Conservation (phyloP, 2,113 vertebrate genomes). For the Setophaga petechia region DNA sequence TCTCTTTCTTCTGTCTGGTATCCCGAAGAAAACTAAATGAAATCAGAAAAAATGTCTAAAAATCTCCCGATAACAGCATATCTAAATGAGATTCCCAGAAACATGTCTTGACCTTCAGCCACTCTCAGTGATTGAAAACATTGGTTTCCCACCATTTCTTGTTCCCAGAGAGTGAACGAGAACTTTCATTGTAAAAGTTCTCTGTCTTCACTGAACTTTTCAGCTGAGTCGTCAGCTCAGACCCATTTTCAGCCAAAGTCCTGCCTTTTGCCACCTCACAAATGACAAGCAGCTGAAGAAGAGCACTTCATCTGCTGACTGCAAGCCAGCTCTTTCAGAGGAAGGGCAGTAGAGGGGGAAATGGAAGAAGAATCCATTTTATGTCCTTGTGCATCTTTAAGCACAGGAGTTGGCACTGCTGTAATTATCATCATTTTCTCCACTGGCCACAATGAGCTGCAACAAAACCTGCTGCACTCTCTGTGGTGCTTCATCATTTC, state of each 20-base stretch:
- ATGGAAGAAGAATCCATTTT: background rate
- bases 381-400: background rate
- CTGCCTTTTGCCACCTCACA: background rate
- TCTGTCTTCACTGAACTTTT: background rate
- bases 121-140: background rate
- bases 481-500: background rate
- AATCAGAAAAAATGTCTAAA: conserved; percentile 14
- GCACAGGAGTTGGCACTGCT: background rate
- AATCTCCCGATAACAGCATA: background rate
- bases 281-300: background rate
- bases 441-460: background rate
- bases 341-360: background rate
- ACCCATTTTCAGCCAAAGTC: background rate
- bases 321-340: background rate
- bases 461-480: background rate
- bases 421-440: background rate
- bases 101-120: conserved; percentile 13
- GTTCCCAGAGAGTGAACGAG: rapidly evolving
- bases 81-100: conserved; percentile 26
- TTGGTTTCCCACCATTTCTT: background rate
- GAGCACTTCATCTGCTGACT: background rate
- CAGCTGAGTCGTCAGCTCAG: background rate
- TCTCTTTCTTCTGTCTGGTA: background rate
- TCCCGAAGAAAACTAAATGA: background rate
- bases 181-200: background rate